These are phyloP conservation scores for Apamea monoglypha DNA, from an alignment of 2,888 invertebrate species.

Conservation along the genomic window DNA sequence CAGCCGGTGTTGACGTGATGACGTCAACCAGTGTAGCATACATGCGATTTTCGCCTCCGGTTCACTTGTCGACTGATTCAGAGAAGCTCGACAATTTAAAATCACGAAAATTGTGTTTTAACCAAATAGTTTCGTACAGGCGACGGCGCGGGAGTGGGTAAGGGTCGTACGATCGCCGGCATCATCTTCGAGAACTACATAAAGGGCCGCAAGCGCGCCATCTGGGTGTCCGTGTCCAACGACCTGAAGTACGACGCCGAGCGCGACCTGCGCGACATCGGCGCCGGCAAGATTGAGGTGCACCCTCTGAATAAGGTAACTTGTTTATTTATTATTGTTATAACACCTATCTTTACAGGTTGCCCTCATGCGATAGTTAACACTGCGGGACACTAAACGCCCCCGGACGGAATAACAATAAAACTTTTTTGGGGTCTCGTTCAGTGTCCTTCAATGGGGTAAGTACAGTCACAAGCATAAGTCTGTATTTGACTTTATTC, in stretches of 20 bases:
- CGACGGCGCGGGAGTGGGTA: conserved; percentile 99
- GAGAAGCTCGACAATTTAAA: background rate
- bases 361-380: background rate
- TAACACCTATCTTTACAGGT: background rate
- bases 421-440: too few relatives aligned
- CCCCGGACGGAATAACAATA: too few relatives aligned
- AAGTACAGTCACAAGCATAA: too few relatives aligned
- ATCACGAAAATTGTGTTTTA: background rate
- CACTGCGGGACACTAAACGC: too few relatives aligned
- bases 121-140: conserved; percentile 87
- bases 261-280: conserved; percentile 98
- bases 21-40: too few relatives aligned
- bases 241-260: conserved; percentile 99
- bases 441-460: too few relatives aligned
- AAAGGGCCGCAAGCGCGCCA: conserved; percentile 97
- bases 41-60: too few relatives aligned
- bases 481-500: too few relatives aligned
- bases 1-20: too few relatives aligned
- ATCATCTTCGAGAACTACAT: conserved; percentile 99
- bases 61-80: too few relatives aligned
- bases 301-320: conserved; percentile 96
- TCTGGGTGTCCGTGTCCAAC: conserved; percentile 99
- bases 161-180: conserved; percentile 99
- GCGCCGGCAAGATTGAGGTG: conserved; percentile 97
- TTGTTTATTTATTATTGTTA: background rate